phyloP scores from a whole-genome alignment of 2,888 invertebrate species.

The Hoplodrina ambigua region DNA sequence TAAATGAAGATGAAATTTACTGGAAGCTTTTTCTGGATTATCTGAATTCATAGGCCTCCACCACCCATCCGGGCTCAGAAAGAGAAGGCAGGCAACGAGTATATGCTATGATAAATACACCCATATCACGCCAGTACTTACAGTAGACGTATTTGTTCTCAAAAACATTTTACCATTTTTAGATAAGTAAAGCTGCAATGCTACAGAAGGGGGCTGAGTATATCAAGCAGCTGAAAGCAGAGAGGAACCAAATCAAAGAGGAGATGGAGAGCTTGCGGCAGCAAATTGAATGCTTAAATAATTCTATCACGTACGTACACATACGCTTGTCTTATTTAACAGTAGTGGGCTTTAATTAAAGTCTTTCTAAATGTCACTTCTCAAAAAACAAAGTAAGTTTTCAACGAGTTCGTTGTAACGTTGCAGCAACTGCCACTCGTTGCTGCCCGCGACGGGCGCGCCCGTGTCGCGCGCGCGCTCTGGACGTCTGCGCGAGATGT shows the following conservation, averaged over 20 bases:
- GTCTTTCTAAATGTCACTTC: too few relatives aligned
- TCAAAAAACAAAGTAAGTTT: neutral
- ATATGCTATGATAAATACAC: too few relatives aligned
- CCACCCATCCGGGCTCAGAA: too few relatives aligned
- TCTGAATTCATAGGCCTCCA: too few relatives aligned
- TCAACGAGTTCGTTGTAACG: slow-evolving; percentile 5
- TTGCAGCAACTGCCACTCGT: slow-evolving; percentile 96
- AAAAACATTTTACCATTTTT: slow-evolving; percentile 27
- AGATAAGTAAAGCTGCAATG: slow-evolving; percentile 98
- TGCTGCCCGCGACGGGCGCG: slow-evolving; percentile 98
- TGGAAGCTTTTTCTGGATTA: neutral
- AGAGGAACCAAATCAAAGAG: slow-evolving; percentile 96
- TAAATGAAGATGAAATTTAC: neutral
- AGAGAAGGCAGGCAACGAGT: too few relatives aligned
- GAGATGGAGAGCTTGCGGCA: slow-evolving; percentile 96
- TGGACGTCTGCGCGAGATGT: slow-evolving; percentile 97
- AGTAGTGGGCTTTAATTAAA: neutral
- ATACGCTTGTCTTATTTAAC: neutral
- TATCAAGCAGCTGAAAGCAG: slow-evolving; percentile 96
- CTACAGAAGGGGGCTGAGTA: slow-evolving; percentile 99
- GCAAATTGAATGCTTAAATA: slow-evolving; percentile 97
- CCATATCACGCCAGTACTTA: too few relatives aligned
- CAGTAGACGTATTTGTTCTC: neutral
- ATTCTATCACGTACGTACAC: slow-evolving; percentile 95
- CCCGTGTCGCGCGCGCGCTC: slow-evolving; percentile 97